phyloP scores from a whole-genome alignment of 2,113 vertebrate genomes.

The Sapayoa aenigma region DNA sequence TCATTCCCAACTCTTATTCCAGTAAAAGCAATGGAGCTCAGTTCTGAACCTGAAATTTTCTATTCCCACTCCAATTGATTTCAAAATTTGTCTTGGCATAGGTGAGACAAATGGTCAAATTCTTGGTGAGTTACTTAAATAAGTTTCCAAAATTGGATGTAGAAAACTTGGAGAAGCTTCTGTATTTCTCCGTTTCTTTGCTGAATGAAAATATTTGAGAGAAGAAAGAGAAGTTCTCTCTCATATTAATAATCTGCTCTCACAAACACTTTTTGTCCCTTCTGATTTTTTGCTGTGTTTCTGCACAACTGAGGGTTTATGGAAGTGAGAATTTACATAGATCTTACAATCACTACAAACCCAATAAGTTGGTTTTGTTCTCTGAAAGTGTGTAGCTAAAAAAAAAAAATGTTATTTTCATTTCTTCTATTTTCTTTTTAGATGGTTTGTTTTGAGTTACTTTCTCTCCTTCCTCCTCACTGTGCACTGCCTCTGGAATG shows the following conservation, averaged over 20 bases:
- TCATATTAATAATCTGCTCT: not conserved
- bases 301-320: not conserved
- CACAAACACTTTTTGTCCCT: not conserved
- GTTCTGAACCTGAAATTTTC: not conserved
- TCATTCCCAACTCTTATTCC: not conserved
- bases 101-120: not conserved
- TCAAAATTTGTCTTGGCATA: not conserved
- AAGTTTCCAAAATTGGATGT: not conserved
- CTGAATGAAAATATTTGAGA: not conserved
- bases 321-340: not conserved
- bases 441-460: not conserved
- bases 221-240: not conserved
- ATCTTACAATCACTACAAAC: not conserved
- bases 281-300: not conserved
- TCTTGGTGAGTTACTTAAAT: not conserved
- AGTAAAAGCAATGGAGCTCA: not conserved
- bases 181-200: not conserved
- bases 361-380: not conserved
- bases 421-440: not conserved
- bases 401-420: not conserved
- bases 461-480: not conserved
- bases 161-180: not conserved
- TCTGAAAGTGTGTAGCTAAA: not conserved
- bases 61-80: not conserved
- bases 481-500: fast-evolving